Percentiles rank a stretch among this genome's conserved stretches.
phyloP scores from a whole-genome alignment of 2,797 vertebrate species.

The Garrulus glandarius region DNA sequence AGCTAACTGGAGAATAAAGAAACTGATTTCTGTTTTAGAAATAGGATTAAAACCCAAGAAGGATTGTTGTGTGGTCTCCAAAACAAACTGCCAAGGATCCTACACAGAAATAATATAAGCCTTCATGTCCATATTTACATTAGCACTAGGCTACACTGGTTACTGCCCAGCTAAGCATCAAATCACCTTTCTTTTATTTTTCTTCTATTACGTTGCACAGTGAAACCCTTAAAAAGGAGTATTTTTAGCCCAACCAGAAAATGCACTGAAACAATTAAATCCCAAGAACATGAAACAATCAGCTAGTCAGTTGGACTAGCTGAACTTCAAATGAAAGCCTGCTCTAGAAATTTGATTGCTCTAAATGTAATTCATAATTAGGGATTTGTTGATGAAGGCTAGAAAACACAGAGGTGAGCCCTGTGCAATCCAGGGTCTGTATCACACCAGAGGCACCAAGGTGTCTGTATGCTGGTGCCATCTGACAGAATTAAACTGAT shows the following conservation, averaged over 20 bases:
- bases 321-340: background rate
- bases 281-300: background rate
- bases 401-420: background rate
- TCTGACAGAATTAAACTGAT: background rate
- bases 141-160: background rate
- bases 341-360: background rate
- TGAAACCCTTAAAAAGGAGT: background rate
- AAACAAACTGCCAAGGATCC: conserved; percentile 19
- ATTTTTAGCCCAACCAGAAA: background rate
- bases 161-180: background rate
- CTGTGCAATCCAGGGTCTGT: fast-evolving
- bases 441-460: background rate
- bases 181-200: background rate
- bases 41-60: background rate
- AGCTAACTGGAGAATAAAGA: background rate
- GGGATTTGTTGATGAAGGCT: background rate
- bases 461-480: background rate
- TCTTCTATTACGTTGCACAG: background rate
- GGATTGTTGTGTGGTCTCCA: background rate
- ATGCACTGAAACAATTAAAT: background rate
- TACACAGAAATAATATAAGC: conserved; percentile 2
- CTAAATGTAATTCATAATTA: background rate
- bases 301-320: background rate
- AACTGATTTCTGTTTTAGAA: background rate
- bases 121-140: background rate